phyloP scores from a whole-genome alignment of 1,140 invertebrate genomes.

The Orchesella cincta region DNA sequence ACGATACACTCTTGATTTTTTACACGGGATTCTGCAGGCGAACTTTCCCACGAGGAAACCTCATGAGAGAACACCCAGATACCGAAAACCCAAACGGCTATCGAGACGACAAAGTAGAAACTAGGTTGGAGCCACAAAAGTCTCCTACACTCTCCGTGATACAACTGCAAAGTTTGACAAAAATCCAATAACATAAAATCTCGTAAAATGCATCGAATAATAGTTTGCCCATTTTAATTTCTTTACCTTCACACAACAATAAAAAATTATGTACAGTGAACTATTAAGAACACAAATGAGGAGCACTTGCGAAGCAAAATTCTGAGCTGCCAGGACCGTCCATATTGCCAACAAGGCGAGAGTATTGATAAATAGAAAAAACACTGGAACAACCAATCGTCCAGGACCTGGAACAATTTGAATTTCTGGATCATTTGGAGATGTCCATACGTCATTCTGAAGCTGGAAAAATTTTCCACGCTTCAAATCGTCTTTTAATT shows the following conservation, averaged over 20 bases:
- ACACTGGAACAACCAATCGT: not conserved
- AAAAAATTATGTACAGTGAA: slow-evolving; percentile 38
- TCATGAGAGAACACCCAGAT: slow-evolving; percentile 40
- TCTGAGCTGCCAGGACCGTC: slow-evolving; percentile 39
- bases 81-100: slow-evolving; percentile 37
- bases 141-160: slow-evolving; percentile 41
- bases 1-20: slow-evolving; percentile 39
- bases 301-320: slow-evolving; percentile 50
- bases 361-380: slow-evolving; percentile 33
- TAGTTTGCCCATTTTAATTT: no score
- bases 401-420: not conserved
- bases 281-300: slow-evolving; percentile 46
- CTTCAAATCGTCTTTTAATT: slow-evolving; percentile 5
- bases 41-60: slow-evolving; percentile 44
- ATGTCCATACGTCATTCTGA: not conserved
- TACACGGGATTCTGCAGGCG: slow-evolving; percentile 43
- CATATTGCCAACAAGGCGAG: slow-evolving; percentile 38
- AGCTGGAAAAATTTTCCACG: not conserved
- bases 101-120: slow-evolving; percentile 36
- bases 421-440: not conserved
- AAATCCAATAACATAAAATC: no score
- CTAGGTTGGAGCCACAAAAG: slow-evolving; percentile 42
- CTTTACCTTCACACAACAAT: slow-evolving; percentile 48
- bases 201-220: no score
- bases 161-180: slow-evolving; percentile 29